Conservation (phyloP, 1,140 invertebrate species). For the Sycophaga agraensis region DNA sequence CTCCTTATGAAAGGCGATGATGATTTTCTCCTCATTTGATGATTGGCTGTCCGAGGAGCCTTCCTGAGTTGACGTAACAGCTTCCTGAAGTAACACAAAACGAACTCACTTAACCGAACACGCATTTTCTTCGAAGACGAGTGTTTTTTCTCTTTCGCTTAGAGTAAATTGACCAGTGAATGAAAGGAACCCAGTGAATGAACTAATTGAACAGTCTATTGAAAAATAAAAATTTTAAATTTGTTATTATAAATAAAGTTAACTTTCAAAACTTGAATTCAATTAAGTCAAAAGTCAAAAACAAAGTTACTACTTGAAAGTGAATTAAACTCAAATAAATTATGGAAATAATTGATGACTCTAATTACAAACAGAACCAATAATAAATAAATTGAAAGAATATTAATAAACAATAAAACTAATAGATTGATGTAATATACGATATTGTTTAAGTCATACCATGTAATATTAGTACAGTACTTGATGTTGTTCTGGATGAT, state of each 20-base stretch:
- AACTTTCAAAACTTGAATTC: neutral
- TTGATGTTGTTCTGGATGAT: too few species aligned
- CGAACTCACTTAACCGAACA: conserved; percentile 10
- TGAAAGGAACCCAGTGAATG: conserved; percentile 26
- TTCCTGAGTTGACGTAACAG: conserved; percentile 64
- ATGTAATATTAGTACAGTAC: too few species aligned
- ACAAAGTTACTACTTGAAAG: neutral
- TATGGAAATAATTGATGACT: neutral
- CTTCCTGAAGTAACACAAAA: conserved; percentile 54
- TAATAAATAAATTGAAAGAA: too few species aligned
- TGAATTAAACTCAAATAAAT: neutral
- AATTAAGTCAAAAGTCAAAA: neutral
- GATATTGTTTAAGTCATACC: too few species aligned
- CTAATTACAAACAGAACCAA: neutral
- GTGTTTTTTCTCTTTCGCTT: conserved; percentile 16
- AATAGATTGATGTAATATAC: too few species aligned
- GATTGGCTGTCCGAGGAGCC: conserved; percentile 63
- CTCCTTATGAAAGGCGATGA: conserved; percentile 63
- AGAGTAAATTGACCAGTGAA: conserved; percentile 27
- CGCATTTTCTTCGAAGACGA: neutral
- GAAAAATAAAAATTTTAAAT: conserved; percentile 17
- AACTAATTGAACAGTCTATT: conserved; percentile 23
- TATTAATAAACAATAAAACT: too few species aligned
- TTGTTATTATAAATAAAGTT: conserved; percentile 11
- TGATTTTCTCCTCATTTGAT: conserved; percentile 69